Conservation (phyloP, 2,113 vertebrate species). For the Paralichthys olivaceus region DNA sequence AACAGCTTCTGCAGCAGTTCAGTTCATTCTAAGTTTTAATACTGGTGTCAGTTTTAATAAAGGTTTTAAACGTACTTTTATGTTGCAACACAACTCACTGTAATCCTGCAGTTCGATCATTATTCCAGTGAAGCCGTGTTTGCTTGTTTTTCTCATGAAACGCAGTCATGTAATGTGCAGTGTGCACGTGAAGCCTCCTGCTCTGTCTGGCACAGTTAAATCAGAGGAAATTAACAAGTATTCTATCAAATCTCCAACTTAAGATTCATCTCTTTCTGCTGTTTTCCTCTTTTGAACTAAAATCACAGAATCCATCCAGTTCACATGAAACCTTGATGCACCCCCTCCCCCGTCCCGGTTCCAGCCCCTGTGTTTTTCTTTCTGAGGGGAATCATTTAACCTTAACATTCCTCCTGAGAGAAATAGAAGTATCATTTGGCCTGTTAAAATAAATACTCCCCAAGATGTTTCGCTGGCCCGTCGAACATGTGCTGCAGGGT, state of each 20-base stretch:
- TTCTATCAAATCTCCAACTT: constrained; percentile 27
- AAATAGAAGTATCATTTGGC: constrained; percentile 75
- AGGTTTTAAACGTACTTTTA: too few species aligned
- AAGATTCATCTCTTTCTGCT: not conserved
- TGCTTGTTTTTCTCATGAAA: not conserved
- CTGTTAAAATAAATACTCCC: constrained; percentile 82
- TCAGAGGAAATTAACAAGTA: constrained; percentile 35
- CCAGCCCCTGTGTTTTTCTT: constrained; percentile 62
- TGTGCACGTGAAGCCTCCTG: not conserved
- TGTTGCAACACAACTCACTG: too few species aligned
- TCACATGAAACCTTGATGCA: constrained; percentile 21
- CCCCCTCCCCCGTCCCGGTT: not conserved
- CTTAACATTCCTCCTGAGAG: constrained; percentile 73
- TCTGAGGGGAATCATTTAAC: constrained; percentile 74
- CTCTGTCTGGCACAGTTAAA: constrained; percentile 5
- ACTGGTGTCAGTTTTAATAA: too few species aligned
- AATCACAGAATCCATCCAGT: constrained; percentile 51
- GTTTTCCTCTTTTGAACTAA: constrained; percentile 23
- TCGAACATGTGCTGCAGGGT: constrained; percentile 67
- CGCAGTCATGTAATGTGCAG: too few species aligned
- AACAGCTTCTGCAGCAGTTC: not conserved
- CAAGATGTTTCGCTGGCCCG: constrained; percentile 68
- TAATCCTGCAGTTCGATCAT: too few species aligned
- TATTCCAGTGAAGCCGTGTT: too few species aligned
- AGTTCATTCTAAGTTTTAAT: too few species aligned